Base-by-base conservation (phyloP, 2,113 vertebrate species). In the Microcebus griseorufus region DNA sequence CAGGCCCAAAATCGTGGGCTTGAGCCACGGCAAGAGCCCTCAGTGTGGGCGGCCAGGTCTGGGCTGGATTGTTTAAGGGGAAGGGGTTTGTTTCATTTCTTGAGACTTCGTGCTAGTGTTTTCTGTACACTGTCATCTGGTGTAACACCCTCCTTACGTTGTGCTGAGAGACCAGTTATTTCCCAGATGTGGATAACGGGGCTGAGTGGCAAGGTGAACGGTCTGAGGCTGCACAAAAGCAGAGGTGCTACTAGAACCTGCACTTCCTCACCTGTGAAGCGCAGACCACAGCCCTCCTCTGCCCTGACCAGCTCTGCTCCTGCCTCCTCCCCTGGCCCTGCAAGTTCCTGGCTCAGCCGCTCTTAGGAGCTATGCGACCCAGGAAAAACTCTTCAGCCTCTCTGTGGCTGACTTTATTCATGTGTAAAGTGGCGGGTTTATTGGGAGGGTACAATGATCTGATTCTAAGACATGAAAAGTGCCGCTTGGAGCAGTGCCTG, bases 241-340 rank as follows among this genome's bases (percentile, higher is more conserved):
- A 16, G 9, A 17, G 10, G 32, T 13, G 34, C 32, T 34, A 1
- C 25, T 39, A 64, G 55, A 72, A 39, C 34, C 13, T 34, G 6
- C 3, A n/a, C 29, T 34, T 75, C 12, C 34, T 32, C 25, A 4
- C 9, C 83, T 14, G 0, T 34, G 42, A 48, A 20, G 55, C 45
- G 29, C 27, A 32, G 45, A 64, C 9, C n/a, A 10, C 20, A 9
- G 39, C 29, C 39, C 3, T 34, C 22, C 69, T 25, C 81, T 9
- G 29, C 8, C 75, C 62, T 12, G 7, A 12, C 16, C 3, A 22
- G 0, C n/a, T 8, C n/a, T 5, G 14, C 1, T 20, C 86, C 32
- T 27, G 13, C 20, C 69, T 25, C 3, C 22, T 6, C 13, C 39
- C 23, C 45, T 0, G 12, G 6, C 37, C 17, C 0, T 9, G 0